A percentile compares a stretch with the other conserved stretches of the same genome.
Conservation (phyloP, 2,113 vertebrate genomes). For the Mixornis gularis region DNA sequence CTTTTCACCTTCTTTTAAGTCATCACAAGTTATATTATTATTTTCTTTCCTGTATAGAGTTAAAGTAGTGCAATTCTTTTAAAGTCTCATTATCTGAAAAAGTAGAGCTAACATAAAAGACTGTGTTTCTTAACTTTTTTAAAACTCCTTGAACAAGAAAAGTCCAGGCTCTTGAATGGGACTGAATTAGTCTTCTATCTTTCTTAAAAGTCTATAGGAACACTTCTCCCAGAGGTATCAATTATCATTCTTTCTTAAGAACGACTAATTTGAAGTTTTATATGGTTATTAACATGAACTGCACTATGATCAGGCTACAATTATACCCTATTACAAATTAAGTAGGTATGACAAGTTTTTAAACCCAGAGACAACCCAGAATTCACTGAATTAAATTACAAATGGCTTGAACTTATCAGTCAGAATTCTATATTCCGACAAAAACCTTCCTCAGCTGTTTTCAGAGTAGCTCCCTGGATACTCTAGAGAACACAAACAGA, state of each 20-base stretch:
- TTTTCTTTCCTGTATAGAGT: slow-evolving; percentile 83
- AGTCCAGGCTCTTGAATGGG: not conserved
- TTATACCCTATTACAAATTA: not conserved
- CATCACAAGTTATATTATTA: slow-evolving; percentile 88
- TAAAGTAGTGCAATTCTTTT: not conserved
- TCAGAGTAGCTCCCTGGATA: not conserved
- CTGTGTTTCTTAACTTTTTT: not conserved
- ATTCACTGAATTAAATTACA: not conserved
- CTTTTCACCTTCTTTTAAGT: slow-evolving; percentile 83
- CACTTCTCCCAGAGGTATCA: not conserved
- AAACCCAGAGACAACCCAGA: not conserved
- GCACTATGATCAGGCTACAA: not conserved
- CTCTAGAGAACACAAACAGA: not conserved
- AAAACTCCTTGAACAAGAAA: not conserved
- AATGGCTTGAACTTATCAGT: not conserved
- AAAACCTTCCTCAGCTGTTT: not conserved
- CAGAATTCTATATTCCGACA: not conserved
- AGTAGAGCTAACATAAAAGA: not conserved
- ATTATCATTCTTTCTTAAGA: not conserved
- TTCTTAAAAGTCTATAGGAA: not conserved
- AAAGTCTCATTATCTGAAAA: not conserved
- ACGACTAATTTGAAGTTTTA: not conserved
- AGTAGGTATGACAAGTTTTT: not conserved
- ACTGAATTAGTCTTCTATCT: not conserved
- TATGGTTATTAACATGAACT: not conserved